A percentile compares a stretch with the other conserved stretches of the same genome.
These are phyloP conservation scores for Pheosia gnoma DNA, from an alignment of 2,888 invertebrate species.

Conservation along the genomic window DNA sequence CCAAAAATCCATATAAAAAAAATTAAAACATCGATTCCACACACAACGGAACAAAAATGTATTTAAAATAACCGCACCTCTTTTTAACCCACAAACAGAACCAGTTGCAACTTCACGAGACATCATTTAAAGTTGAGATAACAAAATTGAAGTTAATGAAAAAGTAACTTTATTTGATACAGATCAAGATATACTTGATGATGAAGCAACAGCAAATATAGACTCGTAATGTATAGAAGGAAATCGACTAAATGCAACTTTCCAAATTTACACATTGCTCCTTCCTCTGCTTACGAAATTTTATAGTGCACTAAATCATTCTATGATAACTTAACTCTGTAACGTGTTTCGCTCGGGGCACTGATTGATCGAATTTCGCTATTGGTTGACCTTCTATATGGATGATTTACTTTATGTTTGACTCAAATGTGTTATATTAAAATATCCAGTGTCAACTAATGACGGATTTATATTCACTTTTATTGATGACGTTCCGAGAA, in stretches of 20 bases:
- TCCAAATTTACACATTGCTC: slow-evolving; percentile 53
- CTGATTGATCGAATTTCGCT: slow-evolving; percentile 42
- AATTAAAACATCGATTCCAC: slow-evolving; percentile 26
- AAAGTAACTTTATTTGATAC: slow-evolving; percentile 9
- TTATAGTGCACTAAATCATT: slow-evolving; percentile 35
- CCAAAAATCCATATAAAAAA: slow-evolving; percentile 22
- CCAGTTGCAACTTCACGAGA: slow-evolving; percentile 27
- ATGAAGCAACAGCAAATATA: slow-evolving; percentile 20
- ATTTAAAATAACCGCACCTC: slow-evolving; percentile 51
- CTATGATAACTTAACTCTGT: slow-evolving; percentile 32
- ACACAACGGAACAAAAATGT: slow-evolving; percentile 50
- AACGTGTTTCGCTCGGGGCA: slow-evolving; percentile 37
- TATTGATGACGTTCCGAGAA: slow-evolving; percentile 35
- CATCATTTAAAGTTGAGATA: slow-evolving; percentile 5
- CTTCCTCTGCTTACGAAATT: slow-evolving; percentile 38
- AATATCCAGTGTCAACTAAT: slow-evolving; percentile 24
- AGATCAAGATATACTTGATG: slow-evolving; percentile 16
- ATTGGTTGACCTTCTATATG: slow-evolving; percentile 35
- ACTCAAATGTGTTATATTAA: slow-evolving; percentile 23
- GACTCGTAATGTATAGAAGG: slow-evolving; percentile 15
- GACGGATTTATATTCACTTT: slow-evolving; percentile 40
- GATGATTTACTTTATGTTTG: slow-evolving; percentile 26
- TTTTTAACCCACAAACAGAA: slow-evolving; percentile 48
- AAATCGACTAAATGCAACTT: slow-evolving; percentile 44
- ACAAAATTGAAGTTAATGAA: slow-evolving; percentile 2